phyloP scores from a whole-genome alignment of 2,113 vertebrate genomes.

The Rissa tridactyla region DNA sequence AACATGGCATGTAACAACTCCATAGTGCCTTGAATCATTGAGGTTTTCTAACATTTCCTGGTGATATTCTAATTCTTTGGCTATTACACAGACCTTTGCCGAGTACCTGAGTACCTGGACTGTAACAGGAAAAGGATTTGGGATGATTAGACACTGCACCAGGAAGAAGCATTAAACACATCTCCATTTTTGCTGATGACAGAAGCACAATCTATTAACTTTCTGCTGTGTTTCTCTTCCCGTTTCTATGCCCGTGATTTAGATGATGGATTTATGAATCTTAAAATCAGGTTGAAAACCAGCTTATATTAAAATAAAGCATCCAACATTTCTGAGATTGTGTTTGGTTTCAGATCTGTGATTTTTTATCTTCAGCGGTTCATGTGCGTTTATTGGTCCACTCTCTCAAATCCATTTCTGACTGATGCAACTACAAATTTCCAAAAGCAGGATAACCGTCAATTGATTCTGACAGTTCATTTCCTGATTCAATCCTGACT shows the following conservation, averaged over 20 bases:
- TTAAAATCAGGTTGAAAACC: neutral
- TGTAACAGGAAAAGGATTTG: neutral
- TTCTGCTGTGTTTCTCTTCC: neutral
- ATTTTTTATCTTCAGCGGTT: neutral
- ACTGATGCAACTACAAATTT: slow-evolving; percentile 34
- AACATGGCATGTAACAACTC: neutral
- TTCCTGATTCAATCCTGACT: slow-evolving; percentile 47
- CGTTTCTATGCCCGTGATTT: neutral
- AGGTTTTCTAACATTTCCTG: neutral
- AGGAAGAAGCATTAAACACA: neutral
- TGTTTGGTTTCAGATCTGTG: neutral
- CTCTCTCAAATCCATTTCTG: neutral
- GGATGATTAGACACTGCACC: neutral
- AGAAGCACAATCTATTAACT: neutral
- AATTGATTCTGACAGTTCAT: slow-evolving; percentile 50
- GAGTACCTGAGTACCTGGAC: neutral
- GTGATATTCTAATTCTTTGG: neutral
- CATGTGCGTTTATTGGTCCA: neutral
- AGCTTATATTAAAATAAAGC: neutral
- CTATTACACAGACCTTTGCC: neutral
- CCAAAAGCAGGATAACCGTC: slow-evolving; percentile 8
- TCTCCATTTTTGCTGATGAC: neutral
- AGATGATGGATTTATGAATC: neutral
- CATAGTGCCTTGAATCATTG: neutral
- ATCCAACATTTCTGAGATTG: neutral